Evolutionary conservation across 1,140 invertebrate genomes (phyloP).

Genomic region (Hestina assimilis): DNA sequence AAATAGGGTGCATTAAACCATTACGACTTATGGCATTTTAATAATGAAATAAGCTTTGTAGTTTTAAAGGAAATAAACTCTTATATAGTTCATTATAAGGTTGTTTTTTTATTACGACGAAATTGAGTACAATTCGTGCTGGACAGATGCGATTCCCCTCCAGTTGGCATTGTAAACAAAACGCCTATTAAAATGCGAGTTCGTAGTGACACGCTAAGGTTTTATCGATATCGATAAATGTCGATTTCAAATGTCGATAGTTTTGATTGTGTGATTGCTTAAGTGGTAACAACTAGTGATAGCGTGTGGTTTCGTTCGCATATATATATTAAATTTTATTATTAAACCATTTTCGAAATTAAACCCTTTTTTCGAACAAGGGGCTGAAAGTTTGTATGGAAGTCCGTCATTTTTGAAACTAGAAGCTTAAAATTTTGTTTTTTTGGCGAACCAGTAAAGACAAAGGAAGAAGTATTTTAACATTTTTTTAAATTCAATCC

Average conservation of each 20-base stretch:
- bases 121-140: conserved; percentile 29
- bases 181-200: conserved; percentile 69
- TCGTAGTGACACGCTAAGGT: conserved; percentile 38
- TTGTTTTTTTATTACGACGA: conserved; percentile 26
- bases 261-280: neutral
- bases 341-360: neutral
- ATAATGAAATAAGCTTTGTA: neutral
- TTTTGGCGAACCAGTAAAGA: too few relatives aligned
- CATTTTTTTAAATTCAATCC: too few relatives aligned
- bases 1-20: conserved; percentile 4
- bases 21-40: conserved; percentile 22
- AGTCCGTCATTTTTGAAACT: too few relatives aligned
- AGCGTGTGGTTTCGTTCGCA: neutral
- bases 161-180: conserved; percentile 71
- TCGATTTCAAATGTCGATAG: neutral
- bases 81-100: conserved; percentile 22
- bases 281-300: neutral
- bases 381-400: too few relatives aligned
- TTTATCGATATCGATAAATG: neutral
- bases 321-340: neutral
- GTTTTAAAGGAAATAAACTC: conserved; percentile 18
- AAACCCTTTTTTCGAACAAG: too few relatives aligned
- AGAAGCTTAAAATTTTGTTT: too few relatives aligned
- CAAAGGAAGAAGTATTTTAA: too few relatives aligned
- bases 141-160: conserved; percentile 49